phyloP scores from a whole-genome alignment of 1,140 invertebrate genomes.

The Drosophila nigrodunni region DNA sequence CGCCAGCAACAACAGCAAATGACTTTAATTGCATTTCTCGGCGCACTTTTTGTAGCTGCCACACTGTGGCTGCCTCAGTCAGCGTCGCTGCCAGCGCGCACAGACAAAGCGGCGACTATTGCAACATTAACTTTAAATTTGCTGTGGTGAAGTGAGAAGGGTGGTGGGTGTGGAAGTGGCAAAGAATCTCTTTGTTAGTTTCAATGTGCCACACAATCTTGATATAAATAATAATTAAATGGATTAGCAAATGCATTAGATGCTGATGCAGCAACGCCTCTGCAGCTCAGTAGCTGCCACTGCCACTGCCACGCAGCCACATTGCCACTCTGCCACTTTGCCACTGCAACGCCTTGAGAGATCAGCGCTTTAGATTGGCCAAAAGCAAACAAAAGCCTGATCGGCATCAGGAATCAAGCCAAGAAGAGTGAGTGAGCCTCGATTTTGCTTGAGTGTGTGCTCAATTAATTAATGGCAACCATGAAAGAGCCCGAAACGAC shows the following conservation, averaged over 20 bases:
- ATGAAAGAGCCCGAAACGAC: conserved; percentile 70
- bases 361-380: conserved; percentile 56
- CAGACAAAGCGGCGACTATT: conserved; percentile 69
- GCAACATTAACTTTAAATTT: conserved; percentile 51
- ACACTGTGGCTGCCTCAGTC: conserved; percentile 4
- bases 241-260: conserved; percentile 69
- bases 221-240: conserved; percentile 84
- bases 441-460: conserved; percentile 42
- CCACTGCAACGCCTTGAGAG: conserved; percentile 54
- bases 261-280: conserved; percentile 26
- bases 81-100: conserved; percentile 36
- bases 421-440: neutral
- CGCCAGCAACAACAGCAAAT: conserved; percentile 80
- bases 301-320: conserved; percentile 35
- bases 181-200: conserved; percentile 33
- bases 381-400: conserved; percentile 71
- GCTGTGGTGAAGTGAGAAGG: neutral
- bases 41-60: conserved; percentile 66
- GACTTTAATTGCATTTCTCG: conserved; percentile 83
- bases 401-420: conserved; percentile 11
- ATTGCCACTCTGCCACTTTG: conserved; percentile 5
- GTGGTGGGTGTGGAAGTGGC: conserved; percentile 21
- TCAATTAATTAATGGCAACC: conserved; percentile 82
- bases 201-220: conserved; percentile 57
- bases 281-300: conserved; percentile 19